A percentile compares a stretch with the other conserved stretches of the same genome.
Conservation (phyloP, 2,113 vertebrate genomes). For the Neogobius melanostomus region DNA sequence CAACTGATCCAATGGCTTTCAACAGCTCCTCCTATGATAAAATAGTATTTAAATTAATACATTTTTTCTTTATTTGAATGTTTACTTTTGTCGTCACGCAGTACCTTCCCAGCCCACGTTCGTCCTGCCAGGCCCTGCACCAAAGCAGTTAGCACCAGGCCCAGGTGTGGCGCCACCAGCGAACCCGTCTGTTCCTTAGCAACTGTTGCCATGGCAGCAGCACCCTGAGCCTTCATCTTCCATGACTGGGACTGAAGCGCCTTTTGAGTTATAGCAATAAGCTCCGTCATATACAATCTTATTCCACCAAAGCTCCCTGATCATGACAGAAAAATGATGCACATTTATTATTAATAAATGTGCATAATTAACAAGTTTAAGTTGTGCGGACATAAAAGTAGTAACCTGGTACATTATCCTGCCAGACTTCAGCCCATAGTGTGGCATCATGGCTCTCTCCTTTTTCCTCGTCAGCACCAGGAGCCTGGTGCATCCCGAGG, state of each 20-base stretch:
- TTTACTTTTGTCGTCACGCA: not conserved
- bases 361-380: not conserved
- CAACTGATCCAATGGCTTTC: conserved; percentile 90
- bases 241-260: conserved; percentile 96
- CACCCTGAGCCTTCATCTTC: conserved; percentile 99
- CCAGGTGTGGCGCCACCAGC: conserved; percentile 88
- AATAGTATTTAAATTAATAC: not conserved
- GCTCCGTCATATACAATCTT: conserved; percentile 91
- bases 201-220: conserved; percentile 91
- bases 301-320: conserved; percentile 93
- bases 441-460: conserved; percentile 84
- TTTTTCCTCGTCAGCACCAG: conserved; percentile 85
- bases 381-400: not conserved
- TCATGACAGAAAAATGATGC: not conserved
- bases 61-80: not conserved
- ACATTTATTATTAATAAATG: not conserved
- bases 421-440: conserved; percentile 95
- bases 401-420: conserved; percentile 94
- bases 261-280: conserved; percentile 91
- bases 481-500: conserved; percentile 95
- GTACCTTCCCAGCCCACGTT: conserved; percentile 96
- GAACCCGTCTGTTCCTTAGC: conserved; percentile 91
- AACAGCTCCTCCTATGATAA: conserved; percentile 88
- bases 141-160: conserved; percentile 86
- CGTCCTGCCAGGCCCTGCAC: conserved; percentile 90